These are phyloP conservation scores for Oscheius sp. DNA, from an alignment of 2,888 invertebrate species.

Conservation along the genomic window DNA sequence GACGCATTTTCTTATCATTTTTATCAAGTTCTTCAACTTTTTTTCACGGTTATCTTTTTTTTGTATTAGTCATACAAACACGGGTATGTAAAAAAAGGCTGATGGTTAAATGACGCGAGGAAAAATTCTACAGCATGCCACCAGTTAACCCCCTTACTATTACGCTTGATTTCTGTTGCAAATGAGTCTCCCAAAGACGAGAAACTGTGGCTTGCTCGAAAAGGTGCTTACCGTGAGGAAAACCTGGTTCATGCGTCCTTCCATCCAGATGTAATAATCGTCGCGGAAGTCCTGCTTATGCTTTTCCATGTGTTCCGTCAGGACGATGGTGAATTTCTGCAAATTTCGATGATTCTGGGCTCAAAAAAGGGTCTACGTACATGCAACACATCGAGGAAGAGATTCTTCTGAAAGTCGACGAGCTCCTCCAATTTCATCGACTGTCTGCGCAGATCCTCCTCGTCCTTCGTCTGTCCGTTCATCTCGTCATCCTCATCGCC, in stretches of 20 bases:
- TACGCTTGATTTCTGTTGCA: no score
- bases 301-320: conserved; percentile 94
- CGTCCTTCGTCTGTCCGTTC: conserved; percentile 18
- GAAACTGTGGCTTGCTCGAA: no score
- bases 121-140: no score
- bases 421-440: conserved; percentile 48
- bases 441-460: conserved; percentile 40
- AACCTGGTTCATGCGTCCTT: conserved; percentile 92
- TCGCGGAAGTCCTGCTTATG: conserved; percentile 83
- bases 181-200: no score
- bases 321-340: conserved; percentile 92
- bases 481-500: neutral
- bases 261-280: conserved; percentile 94
- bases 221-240: conserved; percentile 79
- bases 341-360: conserved; percentile 37
- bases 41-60: no score
- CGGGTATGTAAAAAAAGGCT: no score
- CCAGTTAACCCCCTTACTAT: no score
- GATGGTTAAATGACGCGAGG: no score
- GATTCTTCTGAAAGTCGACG: conserved; percentile 56
- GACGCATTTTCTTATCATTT: no score
- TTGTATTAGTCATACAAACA: no score
- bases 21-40: no score
- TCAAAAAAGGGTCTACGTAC: conserved; percentile 44
- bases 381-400: conserved; percentile 66